Base-by-base conservation (phyloP, 2,888 invertebrate species). In the Cylindroiulus punctatus region DNA sequence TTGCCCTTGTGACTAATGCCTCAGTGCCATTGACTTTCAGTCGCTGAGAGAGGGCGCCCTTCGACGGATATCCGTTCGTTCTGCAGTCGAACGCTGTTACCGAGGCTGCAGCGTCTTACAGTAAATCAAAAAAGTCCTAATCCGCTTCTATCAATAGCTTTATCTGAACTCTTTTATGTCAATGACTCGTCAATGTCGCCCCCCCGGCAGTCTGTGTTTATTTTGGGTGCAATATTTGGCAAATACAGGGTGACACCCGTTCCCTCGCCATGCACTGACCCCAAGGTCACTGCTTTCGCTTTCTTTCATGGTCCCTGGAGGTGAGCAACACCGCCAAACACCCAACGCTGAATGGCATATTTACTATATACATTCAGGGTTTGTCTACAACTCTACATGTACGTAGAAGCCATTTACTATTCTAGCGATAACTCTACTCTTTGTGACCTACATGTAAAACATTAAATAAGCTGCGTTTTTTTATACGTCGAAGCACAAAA, bases 1-100 rank as follows among this genome's bases (percentile, higher is more conserved):
- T 81, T 84, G 84, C 84, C 84, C 84, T 84, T 84, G 84, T 84
- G 84, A 84, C 84, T 84, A 84, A 84, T 84, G 84, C 84, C 84
- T 84, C 84, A 84, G 44, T 84, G 84, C 42, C 84, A 84, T 84
- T 84, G 84, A 84, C 84, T 84, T 42, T 40, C 17, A 36, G 26
- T 22, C 12, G 84, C 81, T 52, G 52, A 52, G n/a, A 52, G n/a
- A 52, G 52, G 52, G 52, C 52, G 52, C 52, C 52, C 52, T 52
- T 52, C n/a, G 52, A 52, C 52, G 52, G 52, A 52, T 52, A 52
- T 52, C 52, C 52, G 52, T 52, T 52, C 52, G 52, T 0, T 5
- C 1, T 3, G 10, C 10, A 17, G 14, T 17, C 52, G 36, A 19
- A n/a, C 52, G 44, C 12, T 10, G 7, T 52, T 52, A 52, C 52